Conservation (phyloP, 2,888 invertebrate species). For the Ptilodon capucinus region DNA sequence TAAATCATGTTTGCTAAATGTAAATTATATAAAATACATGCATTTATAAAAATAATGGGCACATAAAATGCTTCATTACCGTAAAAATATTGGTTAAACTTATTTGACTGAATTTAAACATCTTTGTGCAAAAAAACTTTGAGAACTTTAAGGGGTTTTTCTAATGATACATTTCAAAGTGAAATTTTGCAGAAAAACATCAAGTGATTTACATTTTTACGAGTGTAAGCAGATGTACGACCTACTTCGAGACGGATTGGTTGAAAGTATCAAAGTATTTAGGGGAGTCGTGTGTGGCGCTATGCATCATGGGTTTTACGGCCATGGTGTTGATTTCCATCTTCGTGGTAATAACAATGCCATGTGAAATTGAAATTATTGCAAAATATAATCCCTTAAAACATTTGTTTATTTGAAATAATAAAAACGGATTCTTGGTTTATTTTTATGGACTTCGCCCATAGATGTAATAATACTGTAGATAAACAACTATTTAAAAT, state of each 20-base stretch:
- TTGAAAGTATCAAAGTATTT: neutral
- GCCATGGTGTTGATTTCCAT: neutral
- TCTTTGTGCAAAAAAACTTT: neutral
- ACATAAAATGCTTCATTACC: neutral
- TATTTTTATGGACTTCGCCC: no score
- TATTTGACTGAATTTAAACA: neutral
- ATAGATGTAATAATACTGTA: no score
- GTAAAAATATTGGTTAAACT: neutral
- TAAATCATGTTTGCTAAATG: no score
- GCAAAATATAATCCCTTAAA: no score
- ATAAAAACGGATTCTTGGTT: no score
- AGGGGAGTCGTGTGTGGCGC: neutral
- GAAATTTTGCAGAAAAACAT: neutral
- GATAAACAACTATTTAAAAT: no score
- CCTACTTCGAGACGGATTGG: neutral
- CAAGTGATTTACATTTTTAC: conserved; percentile 12
- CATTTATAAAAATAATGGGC: neutral
- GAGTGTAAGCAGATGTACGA: conserved; percentile 9
- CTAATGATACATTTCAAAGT: neutral
- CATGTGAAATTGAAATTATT: no score
- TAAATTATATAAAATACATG: neutral
- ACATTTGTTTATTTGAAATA: no score
- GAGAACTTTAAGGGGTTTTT: neutral
- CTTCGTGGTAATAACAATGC: neutral
- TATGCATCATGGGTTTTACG: neutral